Evolutionary conservation across 2,113 vertebrate species (phyloP).

Genomic region (Steatornis caripensis): DNA sequence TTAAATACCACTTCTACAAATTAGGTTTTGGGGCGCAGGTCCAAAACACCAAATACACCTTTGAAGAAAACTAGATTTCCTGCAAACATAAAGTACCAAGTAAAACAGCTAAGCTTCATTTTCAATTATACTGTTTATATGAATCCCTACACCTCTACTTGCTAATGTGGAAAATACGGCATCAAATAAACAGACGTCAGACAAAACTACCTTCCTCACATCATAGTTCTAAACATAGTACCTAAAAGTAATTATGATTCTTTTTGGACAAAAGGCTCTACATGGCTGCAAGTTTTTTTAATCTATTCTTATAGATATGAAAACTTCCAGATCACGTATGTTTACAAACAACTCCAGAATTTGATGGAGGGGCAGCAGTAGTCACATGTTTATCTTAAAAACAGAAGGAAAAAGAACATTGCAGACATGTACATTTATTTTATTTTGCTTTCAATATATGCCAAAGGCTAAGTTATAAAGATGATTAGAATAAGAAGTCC

Average conservation of each 20-base stretch:
- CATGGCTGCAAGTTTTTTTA: not conserved
- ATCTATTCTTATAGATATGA: not conserved
- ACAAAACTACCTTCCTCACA: not conserved
- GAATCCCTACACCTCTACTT: not conserved
- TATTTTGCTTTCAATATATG: not conserved
- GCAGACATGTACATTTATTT: not conserved
- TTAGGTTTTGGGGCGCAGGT: not conserved
- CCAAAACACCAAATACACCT: not conserved
- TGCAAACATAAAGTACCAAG: not conserved
- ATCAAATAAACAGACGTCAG: not conserved
- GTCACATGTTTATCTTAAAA: not conserved
- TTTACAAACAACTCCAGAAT: not conserved
- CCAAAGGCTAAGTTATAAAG: not conserved
- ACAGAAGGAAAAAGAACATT: not conserved
- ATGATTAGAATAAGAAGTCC: not conserved
- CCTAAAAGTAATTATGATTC: not conserved
- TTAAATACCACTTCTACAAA: not conserved
- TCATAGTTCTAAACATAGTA: not conserved
- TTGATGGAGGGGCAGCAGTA: not conserved
- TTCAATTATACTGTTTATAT: not conserved
- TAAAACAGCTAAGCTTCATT: not conserved
- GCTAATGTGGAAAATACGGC: not conserved
- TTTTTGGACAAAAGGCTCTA: not conserved
- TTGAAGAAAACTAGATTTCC: not conserved
- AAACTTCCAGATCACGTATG: not conserved